Evolutionary conservation across 2,113 vertebrate species (phyloP), one percentile per base, ranked within the genome.

Genomic region (Burhinus bistriatus): DNA sequence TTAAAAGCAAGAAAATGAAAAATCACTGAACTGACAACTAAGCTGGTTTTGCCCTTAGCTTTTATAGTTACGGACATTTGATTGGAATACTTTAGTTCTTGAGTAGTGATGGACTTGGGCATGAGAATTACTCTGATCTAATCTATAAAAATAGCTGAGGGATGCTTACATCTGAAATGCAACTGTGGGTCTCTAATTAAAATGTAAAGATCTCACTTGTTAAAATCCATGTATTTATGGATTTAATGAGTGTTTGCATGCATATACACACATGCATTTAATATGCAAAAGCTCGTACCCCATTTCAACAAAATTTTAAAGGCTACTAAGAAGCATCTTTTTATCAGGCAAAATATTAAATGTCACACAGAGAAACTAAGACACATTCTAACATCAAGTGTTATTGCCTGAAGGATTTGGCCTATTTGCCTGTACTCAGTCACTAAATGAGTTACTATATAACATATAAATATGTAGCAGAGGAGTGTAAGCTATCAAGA

Each of bases 1-100:
- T 71, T 83, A 87, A 77, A 95, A 91, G 77, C 89, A 96, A 91
- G 57, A 96, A 95, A 97, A 96, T 70, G 88, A 95, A 97, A 93
- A 79, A 77, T 62, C 75, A 90, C 69, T 68, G 26, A 94, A 94
- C 75, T 87, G 68, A 93, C 95, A 95, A 81, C 59, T 71, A 97
- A 90, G 72, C 57, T 95, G 22, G 20, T 83, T 80, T 92, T 91
- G 57, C 87, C 38, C 82, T 88, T 82, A 59, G 81, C 68, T 91
- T 76, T 80, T 71, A 59, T 7, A 77, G 18, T 45, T 77, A 54
- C 29, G 61, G 21, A 25, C 73, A 88, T 20, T 69, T 81, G 32
- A 86, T 9, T 76, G 51, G 22, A 77, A 45, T 42, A 49, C 38
- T 65, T 87, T 7, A 69, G 23, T 45, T 90, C 55, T 62, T 40